Conservation (phyloP, 2,888 invertebrate genomes). For the Sphinx pinastri region DNA sequence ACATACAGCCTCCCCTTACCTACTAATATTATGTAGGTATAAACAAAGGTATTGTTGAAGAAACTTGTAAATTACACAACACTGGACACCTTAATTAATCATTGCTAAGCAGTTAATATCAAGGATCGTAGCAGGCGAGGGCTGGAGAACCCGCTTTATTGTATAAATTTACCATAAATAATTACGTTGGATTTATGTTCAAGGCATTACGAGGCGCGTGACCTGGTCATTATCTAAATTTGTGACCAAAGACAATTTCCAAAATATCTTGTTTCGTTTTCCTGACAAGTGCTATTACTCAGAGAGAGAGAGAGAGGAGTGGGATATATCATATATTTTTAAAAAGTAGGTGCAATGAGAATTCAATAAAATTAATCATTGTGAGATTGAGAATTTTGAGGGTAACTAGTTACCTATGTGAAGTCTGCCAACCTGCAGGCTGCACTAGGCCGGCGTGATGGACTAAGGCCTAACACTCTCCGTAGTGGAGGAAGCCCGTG, state of each 20-base stretch:
- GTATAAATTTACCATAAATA: conserved; percentile 25
- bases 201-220: conserved; percentile 10
- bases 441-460: no score
- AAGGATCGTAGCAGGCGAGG: conserved; percentile 11
- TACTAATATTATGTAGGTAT: not conserved
- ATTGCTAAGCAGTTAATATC: conserved; percentile 25
- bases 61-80: not conserved
- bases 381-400: no score
- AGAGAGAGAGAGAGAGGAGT: no score
- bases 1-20: not conserved
- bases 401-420: no score
- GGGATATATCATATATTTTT: no score
- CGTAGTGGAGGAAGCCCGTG: no score
- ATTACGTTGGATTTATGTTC: conserved; percentile 20
- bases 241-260: not conserved
- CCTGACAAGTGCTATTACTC: not conserved
- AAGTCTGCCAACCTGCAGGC: no score
- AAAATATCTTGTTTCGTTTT: not conserved
- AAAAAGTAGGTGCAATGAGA: no score
- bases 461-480: no score
- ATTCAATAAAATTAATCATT: no score
- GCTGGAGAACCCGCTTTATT: conserved; percentile 7
- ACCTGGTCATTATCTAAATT: conserved; percentile 18
- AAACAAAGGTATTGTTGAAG: conserved; percentile 1
- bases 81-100: conserved; percentile 5